A percentile compares a stretch with the other conserved stretches of the same genome.
phyloP scores from a whole-genome alignment of 2,797 vertebrate species.

The Halcyon leucocephala region DNA sequence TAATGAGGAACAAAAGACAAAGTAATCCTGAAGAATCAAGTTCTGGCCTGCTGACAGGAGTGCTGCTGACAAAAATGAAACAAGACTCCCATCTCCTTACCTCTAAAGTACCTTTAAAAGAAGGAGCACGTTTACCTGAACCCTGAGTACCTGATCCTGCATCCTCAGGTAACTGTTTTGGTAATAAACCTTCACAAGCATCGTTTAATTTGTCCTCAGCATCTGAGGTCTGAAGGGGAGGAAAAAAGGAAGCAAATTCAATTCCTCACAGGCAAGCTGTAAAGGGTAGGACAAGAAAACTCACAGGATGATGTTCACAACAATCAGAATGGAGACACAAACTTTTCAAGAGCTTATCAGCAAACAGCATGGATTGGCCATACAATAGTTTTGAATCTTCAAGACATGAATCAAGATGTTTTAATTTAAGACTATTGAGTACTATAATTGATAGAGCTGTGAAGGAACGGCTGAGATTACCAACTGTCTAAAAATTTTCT shows the following conservation, averaged over 20 bases:
- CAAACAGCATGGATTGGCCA: neutral
- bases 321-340: neutral
- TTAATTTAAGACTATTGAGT: neutral
- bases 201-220: slow-evolving; percentile 37
- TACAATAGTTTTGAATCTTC: neutral
- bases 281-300: neutral
- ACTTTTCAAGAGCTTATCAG: neutral
- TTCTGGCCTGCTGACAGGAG: neutral
- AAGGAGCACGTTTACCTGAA: neutral
- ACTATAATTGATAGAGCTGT: neutral
- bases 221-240: slow-evolving; percentile 47
- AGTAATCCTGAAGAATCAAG: neutral
- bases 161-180: neutral
- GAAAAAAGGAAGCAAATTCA: neutral
- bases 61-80: neutral
- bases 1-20: neutral
- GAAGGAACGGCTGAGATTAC: neutral
- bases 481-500: neutral
- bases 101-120: neutral
- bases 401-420: neutral
- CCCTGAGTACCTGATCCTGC: neutral
- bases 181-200: neutral
- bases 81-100: rapidly evolving
- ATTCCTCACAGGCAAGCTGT: neutral
- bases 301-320: neutral